Base-by-base conservation (phyloP, 2,113 vertebrate genomes). In the Malurus cyaneus region DNA sequence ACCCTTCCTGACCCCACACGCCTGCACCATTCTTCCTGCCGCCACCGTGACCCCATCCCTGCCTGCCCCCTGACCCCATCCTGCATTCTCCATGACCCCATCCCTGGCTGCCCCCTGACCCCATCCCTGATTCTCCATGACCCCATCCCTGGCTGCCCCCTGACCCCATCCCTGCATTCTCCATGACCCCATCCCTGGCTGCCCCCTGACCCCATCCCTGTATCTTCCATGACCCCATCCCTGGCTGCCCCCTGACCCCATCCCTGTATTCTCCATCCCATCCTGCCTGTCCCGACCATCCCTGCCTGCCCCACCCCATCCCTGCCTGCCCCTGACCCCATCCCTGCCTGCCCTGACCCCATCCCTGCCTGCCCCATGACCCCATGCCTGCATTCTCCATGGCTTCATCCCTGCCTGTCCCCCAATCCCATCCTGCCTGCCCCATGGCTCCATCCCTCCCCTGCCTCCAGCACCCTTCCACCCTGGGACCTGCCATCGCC, bases 221-320 rank as follows among this genome's bases (percentile, higher is more conserved):
- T 21, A 47, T 25, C 11, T 23, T 8, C 3, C 31, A 5, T 4
- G 1, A 0, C 12, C 2, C 29, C 49, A 41, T 28, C 28, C 61
- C 12, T 52, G n/a, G 29, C 29, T 41, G 8, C 49, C 17, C 3
- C n/a, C 32, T 13, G 15, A 10, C 67, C 14, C 39, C 23, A 8
- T 19, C 11, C 42, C 24, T 28, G 17, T 26, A 23, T 39, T 6
- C 36, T 23, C 17, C n/a, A 14, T 8, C n/a, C 50, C 25, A 11
- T 44, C 14, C 34, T 53, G 16, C 36, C 29, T 42, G 8, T 34
- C 17, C 3, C n/a, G 15, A 9, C 67, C 14, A 41, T 7, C 15
- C 31, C 14, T n/a, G 42, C 11, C 44, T 31, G 6, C 34, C 12
- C 2, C 42, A 5, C 14, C n/a, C 49, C 31, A 19, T 14, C 26